Conservation (phyloP, 1,140 invertebrate species). For the Lerema accius region DNA sequence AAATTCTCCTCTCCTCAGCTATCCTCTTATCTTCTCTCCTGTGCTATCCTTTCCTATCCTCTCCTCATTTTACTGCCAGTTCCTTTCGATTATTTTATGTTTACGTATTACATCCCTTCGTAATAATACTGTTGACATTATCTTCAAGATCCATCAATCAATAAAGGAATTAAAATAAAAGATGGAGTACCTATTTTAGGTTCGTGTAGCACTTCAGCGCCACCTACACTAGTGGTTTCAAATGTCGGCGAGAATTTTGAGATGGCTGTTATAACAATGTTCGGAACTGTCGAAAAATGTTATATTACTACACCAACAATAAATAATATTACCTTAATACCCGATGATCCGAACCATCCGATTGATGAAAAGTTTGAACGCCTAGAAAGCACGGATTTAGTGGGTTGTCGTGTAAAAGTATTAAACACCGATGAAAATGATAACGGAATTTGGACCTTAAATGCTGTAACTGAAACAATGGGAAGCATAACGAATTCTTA, state of each 20-base stretch:
- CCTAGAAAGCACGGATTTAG: constrained; percentile 24
- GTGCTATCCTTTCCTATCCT: too few relatives aligned
- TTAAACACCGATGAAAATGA: constrained; percentile 38
- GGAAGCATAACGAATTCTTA: constrained; percentile 21
- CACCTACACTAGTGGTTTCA: constrained; percentile 9
- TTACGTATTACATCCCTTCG: too few relatives aligned
- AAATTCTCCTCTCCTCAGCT: too few relatives aligned
- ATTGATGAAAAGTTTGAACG: constrained; percentile 35
- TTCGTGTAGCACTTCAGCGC: neutral
- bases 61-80: too few relatives aligned
- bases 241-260: constrained; percentile 34
- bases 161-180: too few relatives aligned
- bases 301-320: constrained; percentile 27
- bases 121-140: too few relatives aligned
- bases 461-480: constrained; percentile 23
- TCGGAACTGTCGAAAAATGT: constrained; percentile 32
- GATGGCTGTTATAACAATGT: constrained; percentile 28
- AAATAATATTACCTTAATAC: constrained; percentile 40
- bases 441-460: constrained; percentile 41
- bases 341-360: constrained; percentile 31
- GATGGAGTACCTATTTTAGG: constrained; percentile 16
- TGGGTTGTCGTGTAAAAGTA: constrained; percentile 34
- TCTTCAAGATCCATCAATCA: too few relatives aligned
- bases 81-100: too few relatives aligned
- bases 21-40: too few relatives aligned